Evolutionary conservation across 1,140 invertebrate species (phyloP), one percentile per base, ranked within the genome.

Genomic region (Drosophila tani): DNA sequence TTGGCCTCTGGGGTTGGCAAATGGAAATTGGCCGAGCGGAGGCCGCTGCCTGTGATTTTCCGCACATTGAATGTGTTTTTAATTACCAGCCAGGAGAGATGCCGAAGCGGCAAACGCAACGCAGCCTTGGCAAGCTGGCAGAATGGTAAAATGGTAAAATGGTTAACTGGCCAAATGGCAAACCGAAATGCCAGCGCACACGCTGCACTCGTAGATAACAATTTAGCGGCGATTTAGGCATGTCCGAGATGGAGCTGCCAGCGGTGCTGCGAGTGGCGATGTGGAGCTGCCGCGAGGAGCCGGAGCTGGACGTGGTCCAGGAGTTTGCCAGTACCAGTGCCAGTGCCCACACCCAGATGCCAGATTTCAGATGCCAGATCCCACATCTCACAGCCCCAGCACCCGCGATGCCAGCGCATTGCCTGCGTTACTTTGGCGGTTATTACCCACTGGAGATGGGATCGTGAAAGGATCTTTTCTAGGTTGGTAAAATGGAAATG

Each of bases 61-160:
- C 86, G 79, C 85, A 90, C 85, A 91, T 90, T 90, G 85, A 90
- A 90, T 90, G 85, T 82, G 77, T 90, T 90, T 90, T 90, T 90
- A 90, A 90, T 90, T 90, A 90, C 85, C 85, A 35, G 67, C 46
- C 17, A 43, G 53, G 38, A 78, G 69, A 82, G 74, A 84, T 74
- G 74, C 78, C 78, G 73, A 79, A 71, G 50, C 76, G 60, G 74
- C 78, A 69, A 60, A 55, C 56, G 55, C 63, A 60, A 55, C 47
- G 50, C 58, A 60, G 50, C 24, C 46, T 21, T 24, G 40, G 24
- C 68, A 24, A 71, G 41, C 32, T 29, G 79, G 79, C 49, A 77
- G 40, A 67, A 47, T 71, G 69, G 43, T 41, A 57, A 43, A 71
- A 69, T 73, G 69, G 68, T 45, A n/a, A 49, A 71, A 32, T 71